These are phyloP conservation scores for Andrena haemorrhoa DNA, from an alignment of 2,888 invertebrate genomes.

Conservation along the genomic window DNA sequence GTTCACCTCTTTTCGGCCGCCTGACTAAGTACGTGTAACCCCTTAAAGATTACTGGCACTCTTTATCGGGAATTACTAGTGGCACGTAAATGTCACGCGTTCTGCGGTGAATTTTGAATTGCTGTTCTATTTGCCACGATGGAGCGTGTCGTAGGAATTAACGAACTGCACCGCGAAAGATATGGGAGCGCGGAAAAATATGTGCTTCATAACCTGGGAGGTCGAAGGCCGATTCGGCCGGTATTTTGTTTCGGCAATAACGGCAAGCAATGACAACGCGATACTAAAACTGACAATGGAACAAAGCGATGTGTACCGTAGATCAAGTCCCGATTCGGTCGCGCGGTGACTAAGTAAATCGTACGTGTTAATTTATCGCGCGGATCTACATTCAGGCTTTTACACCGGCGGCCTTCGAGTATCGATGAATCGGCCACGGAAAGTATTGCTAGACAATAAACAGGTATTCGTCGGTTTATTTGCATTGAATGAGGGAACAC, in stretches of 20 bases:
- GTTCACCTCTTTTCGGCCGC: too few species aligned
- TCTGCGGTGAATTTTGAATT: too few species aligned
- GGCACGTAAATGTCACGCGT: too few species aligned
- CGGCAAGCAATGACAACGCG: not conserved
- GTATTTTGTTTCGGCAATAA: conserved; percentile 18
- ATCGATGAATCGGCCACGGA: conserved; percentile 38
- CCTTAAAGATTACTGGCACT: too few species aligned
- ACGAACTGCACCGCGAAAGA: too few species aligned
- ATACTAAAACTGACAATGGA: conserved; percentile 41
- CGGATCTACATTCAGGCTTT: conserved; percentile 53
- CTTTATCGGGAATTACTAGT: too few species aligned
- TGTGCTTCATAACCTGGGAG: not conserved
- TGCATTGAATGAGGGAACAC: conserved; percentile 49
- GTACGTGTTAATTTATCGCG: conserved; percentile 56
- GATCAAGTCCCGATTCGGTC: conserved; percentile 40
- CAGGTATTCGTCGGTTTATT: conserved; percentile 48
- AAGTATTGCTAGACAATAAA: conserved; percentile 34
- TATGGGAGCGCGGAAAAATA: not conserved
- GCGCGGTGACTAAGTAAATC: conserved; percentile 41
- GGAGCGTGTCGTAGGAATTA: not conserved
- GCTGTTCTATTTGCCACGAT: not conserved
- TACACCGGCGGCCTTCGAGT: conserved; percentile 39
- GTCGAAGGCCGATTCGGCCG: not conserved
- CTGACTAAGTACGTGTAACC: too few species aligned
- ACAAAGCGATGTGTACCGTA: conserved; percentile 31